These are phyloP conservation scores for Fulmarus glacialis DNA, from an alignment of 2,113 vertebrate species.

Conservation along the genomic window DNA sequence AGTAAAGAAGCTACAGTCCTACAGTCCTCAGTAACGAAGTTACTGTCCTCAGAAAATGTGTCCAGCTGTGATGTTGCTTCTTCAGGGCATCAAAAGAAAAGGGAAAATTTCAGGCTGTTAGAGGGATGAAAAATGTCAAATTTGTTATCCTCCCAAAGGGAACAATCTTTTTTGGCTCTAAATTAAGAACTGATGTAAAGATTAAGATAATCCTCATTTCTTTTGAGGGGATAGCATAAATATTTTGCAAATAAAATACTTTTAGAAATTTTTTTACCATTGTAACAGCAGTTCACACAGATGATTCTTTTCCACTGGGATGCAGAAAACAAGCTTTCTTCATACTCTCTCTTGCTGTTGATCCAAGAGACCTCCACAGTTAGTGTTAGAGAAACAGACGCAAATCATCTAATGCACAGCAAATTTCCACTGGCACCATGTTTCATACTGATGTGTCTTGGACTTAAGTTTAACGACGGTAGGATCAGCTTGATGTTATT, in stretches of 20 bases:
- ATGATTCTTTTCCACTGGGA: constrained; percentile 4
- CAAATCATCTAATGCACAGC: neutral
- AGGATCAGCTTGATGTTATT: neutral
- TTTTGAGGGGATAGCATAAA: neutral
- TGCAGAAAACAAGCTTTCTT: neutral
- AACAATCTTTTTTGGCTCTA: neutral
- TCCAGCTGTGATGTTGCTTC: neutral
- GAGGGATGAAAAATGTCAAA: neutral
- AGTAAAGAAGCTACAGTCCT: neutral
- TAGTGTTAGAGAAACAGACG: neutral
- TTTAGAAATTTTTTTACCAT: neutral
- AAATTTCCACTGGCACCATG: neutral
- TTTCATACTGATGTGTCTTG: neutral
- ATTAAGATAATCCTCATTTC: neutral
- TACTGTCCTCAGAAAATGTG: neutral
- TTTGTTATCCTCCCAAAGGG: neutral
- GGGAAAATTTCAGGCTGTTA: neutral
- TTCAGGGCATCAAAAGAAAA: neutral
- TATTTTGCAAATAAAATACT: constrained; percentile 22
- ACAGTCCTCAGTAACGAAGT: neutral
- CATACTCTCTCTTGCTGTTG: neutral
- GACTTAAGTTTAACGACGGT: neutral
- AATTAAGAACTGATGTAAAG: constrained; percentile 12
- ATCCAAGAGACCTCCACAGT: neutral
- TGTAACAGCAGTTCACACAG: neutral